phyloP scores from a whole-genome alignment of 1,140 invertebrate genomes.

The Rhopalosiphum padi region DNA sequence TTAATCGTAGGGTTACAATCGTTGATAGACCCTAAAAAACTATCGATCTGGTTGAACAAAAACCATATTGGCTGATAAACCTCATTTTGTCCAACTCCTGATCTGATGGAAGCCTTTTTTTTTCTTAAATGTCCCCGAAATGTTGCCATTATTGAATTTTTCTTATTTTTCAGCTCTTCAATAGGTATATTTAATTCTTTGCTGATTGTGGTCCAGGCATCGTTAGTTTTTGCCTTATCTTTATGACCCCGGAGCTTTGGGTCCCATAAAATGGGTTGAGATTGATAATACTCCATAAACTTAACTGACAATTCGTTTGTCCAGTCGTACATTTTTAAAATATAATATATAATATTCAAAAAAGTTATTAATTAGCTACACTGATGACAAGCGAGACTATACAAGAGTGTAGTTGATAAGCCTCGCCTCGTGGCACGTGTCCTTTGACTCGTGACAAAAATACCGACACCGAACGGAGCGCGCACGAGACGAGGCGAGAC shows the following conservation, averaged over 20 bases:
- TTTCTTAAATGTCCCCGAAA: neutral
- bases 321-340: constrained; percentile 3
- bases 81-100: neutral
- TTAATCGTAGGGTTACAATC: neutral
- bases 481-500: neutral
- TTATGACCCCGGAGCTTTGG: neutral
- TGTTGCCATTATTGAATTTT: neutral
- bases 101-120: neutral
- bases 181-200: neutral
- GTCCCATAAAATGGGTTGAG: neutral
- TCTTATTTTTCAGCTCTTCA: neutral
- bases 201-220: neutral
- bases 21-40: constrained; percentile 5
- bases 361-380: neutral
- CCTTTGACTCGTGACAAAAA: constrained; percentile 26
- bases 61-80: constrained; percentile 25
- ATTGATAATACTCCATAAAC: neutral
- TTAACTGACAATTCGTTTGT: neutral
- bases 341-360: neutral
- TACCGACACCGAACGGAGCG: neutral
- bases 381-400: neutral
- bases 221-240: neutral
- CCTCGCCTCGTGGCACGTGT: neutral
- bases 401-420: neutral
- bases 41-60: neutral